These are phyloP conservation scores for Myodes glareolus DNA, from an alignment of 2,113 vertebrate genomes.

Conservation along the genomic window DNA sequence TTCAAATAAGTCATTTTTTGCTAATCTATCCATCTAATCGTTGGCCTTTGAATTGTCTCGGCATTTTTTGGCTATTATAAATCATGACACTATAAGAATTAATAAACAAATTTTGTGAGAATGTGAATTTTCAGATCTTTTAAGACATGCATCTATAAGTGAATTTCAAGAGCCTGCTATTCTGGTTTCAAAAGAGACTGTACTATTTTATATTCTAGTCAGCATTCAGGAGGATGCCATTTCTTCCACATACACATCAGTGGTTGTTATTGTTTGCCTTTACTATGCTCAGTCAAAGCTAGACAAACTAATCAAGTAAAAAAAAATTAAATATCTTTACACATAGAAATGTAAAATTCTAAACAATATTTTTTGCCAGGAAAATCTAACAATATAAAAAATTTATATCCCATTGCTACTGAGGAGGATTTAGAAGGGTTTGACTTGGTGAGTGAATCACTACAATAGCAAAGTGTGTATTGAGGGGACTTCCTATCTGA, in stretches of 20 bases:
- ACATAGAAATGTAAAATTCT: not conserved
- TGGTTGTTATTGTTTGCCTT: not conserved
- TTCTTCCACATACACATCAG: not conserved
- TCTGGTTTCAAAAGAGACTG: not conserved
- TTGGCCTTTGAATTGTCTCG: not conserved
- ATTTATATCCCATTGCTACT: not conserved
- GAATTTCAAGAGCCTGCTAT: not conserved
- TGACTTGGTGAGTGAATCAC: not conserved
- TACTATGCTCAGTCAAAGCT: not conserved
- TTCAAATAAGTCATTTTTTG: not conserved
- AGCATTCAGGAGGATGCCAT: not conserved
- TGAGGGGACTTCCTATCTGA: not conserved
- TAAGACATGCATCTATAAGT: not conserved
- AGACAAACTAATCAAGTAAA: constrained; percentile 33
- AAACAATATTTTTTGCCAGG: not conserved
- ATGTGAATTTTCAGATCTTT: not conserved
- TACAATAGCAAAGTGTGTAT: not conserved
- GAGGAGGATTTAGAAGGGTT: not conserved
- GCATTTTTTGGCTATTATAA: not conserved
- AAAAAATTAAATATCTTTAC: not conserved
- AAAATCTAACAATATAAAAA: not conserved
- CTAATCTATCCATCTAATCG: not conserved
- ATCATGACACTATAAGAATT: not conserved
- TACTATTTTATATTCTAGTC: not conserved
- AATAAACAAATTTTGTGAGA: not conserved